A percentile compares a stretch with the other conserved stretches of the same genome.
Evolutionary conservation across 2,888 invertebrate species (phyloP).

Genomic region (Alcis repandata): DNA sequence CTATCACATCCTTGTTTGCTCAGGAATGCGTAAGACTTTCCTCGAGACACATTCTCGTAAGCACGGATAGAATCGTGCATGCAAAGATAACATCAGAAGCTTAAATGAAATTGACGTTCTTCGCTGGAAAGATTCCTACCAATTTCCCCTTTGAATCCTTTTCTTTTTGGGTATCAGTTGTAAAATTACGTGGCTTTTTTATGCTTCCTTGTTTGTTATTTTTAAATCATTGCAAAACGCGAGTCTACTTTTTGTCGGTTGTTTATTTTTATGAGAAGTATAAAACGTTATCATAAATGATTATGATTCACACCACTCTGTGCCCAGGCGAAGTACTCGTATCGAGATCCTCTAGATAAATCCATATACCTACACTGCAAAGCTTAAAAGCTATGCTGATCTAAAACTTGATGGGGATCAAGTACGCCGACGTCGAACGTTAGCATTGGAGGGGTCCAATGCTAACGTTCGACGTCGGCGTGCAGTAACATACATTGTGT

Average conservation of each 20-base stretch:
- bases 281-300: too few species aligned
- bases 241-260: neutral
- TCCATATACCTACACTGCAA: too few species aligned
- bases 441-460: too few species aligned
- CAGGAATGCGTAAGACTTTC: conserved; percentile 52
- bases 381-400: too few species aligned
- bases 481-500: too few species aligned
- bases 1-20: conserved; percentile 49
- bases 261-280: neutral
- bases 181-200: conserved; percentile 1
- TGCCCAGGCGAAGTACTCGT: too few species aligned
- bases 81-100: conserved; percentile 53
- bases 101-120: conserved; percentile 47
- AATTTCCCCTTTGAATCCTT: conserved; percentile 9
- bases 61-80: conserved; percentile 49
- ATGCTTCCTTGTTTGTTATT: neutral
- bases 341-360: too few species aligned
- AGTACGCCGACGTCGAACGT: too few species aligned
- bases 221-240: neutral
- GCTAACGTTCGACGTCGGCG: too few species aligned
- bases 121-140: conserved; percentile 14
- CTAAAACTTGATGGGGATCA: too few species aligned
- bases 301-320: too few species aligned
- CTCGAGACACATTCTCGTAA: conserved; percentile 44
- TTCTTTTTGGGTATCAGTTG: conserved; percentile 4